Conservation (phyloP, 2,888 invertebrate genomes). For the Xanthorhoe spadicearia region DNA sequence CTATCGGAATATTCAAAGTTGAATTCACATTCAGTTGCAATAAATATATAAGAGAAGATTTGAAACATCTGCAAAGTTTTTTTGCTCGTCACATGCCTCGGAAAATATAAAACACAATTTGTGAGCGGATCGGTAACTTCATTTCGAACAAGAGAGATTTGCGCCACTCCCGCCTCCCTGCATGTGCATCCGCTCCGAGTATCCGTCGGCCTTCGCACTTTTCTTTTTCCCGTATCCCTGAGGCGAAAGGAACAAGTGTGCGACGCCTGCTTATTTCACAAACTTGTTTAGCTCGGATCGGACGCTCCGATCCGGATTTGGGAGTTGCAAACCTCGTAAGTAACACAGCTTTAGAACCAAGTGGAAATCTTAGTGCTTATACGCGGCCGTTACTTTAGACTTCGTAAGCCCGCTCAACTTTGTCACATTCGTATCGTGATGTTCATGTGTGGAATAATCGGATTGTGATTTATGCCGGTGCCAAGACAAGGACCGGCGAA, state of each 20-base stretch:
- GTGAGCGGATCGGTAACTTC: constrained; percentile 75
- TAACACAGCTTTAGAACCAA: constrained; percentile 52
- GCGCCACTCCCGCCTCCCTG: constrained; percentile 57
- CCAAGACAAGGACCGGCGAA: constrained; percentile 59
- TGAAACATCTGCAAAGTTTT: constrained; percentile 68
- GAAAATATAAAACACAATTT: constrained; percentile 74
- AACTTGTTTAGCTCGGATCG: constrained; percentile 76
- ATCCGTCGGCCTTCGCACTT: constrained; percentile 61
- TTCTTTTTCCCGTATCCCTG: constrained; percentile 66
- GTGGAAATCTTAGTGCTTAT: constrained; percentile 51
- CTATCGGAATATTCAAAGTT: constrained; percentile 4
- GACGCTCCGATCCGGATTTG: constrained; percentile 72
- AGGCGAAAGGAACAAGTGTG: constrained; percentile 72
- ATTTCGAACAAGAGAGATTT: constrained; percentile 77
- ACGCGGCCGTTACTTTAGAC: constrained; percentile 38
- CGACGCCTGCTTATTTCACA: constrained; percentile 73
- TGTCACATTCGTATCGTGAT: constrained; percentile 27
- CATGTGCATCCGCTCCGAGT: constrained; percentile 68
- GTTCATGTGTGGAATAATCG: constrained; percentile 37
- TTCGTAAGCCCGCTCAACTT: constrained; percentile 30
- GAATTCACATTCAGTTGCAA: constrained; percentile 21
- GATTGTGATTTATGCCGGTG: constrained; percentile 52
- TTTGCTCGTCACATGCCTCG: constrained; percentile 65
- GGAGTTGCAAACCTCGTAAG: constrained; percentile 64
- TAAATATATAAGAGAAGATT: constrained; percentile 52